Base-by-base conservation (phyloP, 2,797 vertebrate genomes). In the Aplochiton taeniatus region DNA sequence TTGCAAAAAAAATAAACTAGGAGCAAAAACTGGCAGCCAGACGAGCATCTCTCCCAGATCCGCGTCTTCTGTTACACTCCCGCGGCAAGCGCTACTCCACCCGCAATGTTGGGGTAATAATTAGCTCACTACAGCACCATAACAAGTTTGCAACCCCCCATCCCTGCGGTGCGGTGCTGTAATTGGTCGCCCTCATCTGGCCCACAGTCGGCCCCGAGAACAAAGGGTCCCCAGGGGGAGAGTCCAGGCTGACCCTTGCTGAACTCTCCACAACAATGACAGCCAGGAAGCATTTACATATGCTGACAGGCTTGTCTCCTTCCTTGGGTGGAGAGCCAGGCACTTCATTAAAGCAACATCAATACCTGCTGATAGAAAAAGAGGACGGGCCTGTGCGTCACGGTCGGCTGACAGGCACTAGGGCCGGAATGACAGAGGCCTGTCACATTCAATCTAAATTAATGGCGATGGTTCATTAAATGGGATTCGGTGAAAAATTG, bases 301-400 rank as follows among this genome's bases (percentile, higher is more conserved):
- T 87, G 88, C 85, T 88, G 89, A 89, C 87, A 88, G 88, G 90
- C 87, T 88, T 82, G 85, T 88, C 88, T 88, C 88, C 80, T 52
- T 88, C 82, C 80, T 80, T 58, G 85, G 83, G 81, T 83, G 87
- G 82, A 87, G 85, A 79, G 83, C 77, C 67, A 81, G 88, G 80
- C 85, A 90, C 88, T 90, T 91, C 87, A 92, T 92, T 91, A 91
- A 91, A 92, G 88, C 85, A 82, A 90, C 88, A 91, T 92, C 87
- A 90, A 90, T 90, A 89, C 85, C 82, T 86, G 86, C 86, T 90
- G 88, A 90, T 89, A 79, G 86, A 87, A 89, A 86, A 85, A 70
- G 73, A 88, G 86, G 80, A 85, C 77, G 60, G 83, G 79, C 79
- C 10, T 59, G 70, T 63, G 83, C 79, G 77, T 85, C 77, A 61